Conservation (phyloP, 1,140 invertebrate species). For the Rhopalosiphum maidis region DNA sequence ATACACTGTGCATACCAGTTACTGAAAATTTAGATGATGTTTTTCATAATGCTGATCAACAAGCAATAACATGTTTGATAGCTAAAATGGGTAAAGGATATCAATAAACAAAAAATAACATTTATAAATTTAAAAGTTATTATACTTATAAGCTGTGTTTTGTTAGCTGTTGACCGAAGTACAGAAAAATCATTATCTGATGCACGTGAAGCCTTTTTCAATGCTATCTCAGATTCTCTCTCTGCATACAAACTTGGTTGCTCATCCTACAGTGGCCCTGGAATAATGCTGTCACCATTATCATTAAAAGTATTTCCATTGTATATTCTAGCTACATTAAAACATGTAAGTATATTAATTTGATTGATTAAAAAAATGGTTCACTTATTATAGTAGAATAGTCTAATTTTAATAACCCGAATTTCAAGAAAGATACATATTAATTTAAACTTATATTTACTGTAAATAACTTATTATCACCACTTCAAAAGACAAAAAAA, state of each 20-base stretch:
- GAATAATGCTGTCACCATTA: constrained; percentile 74
- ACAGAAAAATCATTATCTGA: constrained; percentile 84
- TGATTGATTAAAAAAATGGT: not conserved
- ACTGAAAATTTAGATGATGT: constrained; percentile 84
- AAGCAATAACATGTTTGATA: constrained; percentile 90
- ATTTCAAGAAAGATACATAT: not conserved
- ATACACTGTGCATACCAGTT: constrained; percentile 94
- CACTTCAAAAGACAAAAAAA: no score
- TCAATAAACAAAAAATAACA: not conserved
- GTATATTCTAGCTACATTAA: constrained; percentile 89
- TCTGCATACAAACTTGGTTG: constrained; percentile 80
- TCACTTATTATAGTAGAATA: constrained; percentile 12
- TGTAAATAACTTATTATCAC: not conserved
- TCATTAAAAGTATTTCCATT: constrained; percentile 84
- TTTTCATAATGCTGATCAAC: constrained; percentile 91
- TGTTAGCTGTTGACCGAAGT: constrained; percentile 86
- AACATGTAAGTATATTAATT: constrained; percentile 75
- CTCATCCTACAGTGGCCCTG: constrained; percentile 67
- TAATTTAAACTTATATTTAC: not conserved
- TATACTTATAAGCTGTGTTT: not conserved
- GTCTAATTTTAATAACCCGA: not conserved
- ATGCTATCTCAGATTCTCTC: constrained; percentile 91
- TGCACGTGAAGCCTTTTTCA: constrained; percentile 94
- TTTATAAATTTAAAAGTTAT: not conserved
- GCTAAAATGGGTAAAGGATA: constrained; percentile 87